phyloP scores from a whole-genome alignment of 2,113 vertebrate genomes.

The Triplophysa tibetana region DNA sequence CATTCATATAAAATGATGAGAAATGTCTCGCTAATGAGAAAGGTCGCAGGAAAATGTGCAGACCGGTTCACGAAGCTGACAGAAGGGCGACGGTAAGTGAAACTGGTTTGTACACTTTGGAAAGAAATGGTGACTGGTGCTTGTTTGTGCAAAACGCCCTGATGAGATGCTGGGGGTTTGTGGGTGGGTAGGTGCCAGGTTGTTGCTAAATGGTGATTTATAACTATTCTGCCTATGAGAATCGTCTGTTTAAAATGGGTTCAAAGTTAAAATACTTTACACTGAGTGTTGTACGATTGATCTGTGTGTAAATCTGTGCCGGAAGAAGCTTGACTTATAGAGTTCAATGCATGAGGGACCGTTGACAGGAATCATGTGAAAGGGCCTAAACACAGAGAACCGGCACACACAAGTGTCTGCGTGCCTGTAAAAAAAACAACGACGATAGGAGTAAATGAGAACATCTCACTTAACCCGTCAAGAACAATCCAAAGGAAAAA shows the following conservation, averaged over 20 bases:
- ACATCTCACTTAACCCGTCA: no score
- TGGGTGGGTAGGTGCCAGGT: no score
- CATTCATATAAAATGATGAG: background rate
- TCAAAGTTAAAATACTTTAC: no score
- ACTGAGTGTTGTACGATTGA: no score
- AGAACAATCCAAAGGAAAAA: background rate
- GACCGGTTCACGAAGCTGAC: background rate
- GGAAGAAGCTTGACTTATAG: no score
- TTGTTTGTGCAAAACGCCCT: background rate
- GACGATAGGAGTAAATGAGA: no score
- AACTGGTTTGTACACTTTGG: background rate
- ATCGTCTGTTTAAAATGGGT: no score
- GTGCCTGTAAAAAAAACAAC: background rate
- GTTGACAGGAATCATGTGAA: no score
- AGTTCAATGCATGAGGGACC: no score
- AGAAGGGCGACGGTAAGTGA: background rate
- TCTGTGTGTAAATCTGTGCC: no score
- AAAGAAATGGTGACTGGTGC: background rate
- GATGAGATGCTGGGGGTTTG: background rate
- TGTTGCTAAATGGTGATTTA: no score
- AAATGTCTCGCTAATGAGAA: slow-evolving; percentile 2
- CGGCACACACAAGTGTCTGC: slow-evolving; percentile 3
- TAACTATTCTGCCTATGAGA: no score
- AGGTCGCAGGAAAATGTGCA: background rate
- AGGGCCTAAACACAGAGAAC: background rate